Conservation (phyloP, 2,797 vertebrate genomes). For the Macropodus opercularis region DNA sequence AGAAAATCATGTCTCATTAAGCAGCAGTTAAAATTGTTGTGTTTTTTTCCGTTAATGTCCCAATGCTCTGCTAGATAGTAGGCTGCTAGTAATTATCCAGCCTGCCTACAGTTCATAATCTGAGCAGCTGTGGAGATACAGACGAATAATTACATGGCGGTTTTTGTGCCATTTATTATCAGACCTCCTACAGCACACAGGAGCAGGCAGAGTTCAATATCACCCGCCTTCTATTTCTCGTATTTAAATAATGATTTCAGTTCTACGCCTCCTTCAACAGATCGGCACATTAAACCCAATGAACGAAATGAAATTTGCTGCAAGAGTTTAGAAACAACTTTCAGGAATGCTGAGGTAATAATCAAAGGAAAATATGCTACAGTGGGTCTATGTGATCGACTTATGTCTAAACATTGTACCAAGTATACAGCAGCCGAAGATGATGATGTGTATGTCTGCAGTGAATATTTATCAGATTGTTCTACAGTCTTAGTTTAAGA, state of each 20-base stretch:
- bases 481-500: slow-evolving; percentile 21
- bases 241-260: slow-evolving; percentile 1
- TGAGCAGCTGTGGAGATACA: slow-evolving; percentile 16
- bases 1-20: slow-evolving; percentile 18
- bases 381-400: too few relatives aligned
- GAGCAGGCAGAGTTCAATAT: background rate
- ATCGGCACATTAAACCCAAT: too few relatives aligned
- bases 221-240: background rate
- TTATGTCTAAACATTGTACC: too few relatives aligned
- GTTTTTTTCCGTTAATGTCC: slow-evolving; percentile 5
- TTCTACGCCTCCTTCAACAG: slow-evolving; percentile 1
- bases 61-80: slow-evolving; percentile 19
- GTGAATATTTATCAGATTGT: slow-evolving; percentile 44
- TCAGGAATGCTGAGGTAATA: too few relatives aligned
- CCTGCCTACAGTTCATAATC: slow-evolving; percentile 40
- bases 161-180: slow-evolving; percentile 27
- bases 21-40: slow-evolving; percentile 5
- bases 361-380: too few relatives aligned
- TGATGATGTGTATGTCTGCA: background rate
- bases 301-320: too few relatives aligned
- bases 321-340: too few relatives aligned
- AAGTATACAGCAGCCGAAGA: background rate
- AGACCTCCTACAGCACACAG: slow-evolving; percentile 28
- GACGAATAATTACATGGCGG: slow-evolving; percentile 26
- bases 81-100: slow-evolving; percentile 40